Base-by-base conservation (phyloP, 2,113 vertebrate genomes). In the Pungitius pungitius region DNA sequence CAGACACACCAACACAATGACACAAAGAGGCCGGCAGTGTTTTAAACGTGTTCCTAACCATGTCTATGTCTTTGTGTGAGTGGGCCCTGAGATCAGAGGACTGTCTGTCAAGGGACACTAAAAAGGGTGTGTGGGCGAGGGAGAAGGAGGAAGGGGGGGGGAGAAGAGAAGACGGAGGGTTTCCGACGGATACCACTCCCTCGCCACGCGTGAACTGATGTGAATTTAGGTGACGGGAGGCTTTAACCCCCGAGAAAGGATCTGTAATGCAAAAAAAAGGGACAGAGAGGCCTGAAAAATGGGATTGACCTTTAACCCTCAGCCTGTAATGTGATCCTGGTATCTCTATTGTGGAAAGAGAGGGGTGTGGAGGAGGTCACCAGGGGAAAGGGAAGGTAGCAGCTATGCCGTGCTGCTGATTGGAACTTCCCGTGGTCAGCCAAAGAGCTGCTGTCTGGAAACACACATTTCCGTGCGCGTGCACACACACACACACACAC, bases 141-240 rank as follows among this genome's bases (percentile, higher is more conserved):
- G 51, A 42, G 35, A 43, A 8, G 43, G 13, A n/a, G 15, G 69
- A 14, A 13, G 20, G 62, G 17, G 42, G 4, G 4, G 33, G 7
- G 51, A 13, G 20, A 75, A 70, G 81, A 67, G 64, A 63, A 74
- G 84, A 77, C 55, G 52, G 61, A 71, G 75, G 39, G 81, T 84
- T 90, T 90, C 85, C 73, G 80, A 88, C 72, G 67, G 82, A 81
- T 75, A 78, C 75, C 83, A 37, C 81, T 87, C 89, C 85, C 80
- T 87, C 37, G 84, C 87, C 86, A 91, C 85, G 90, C 86, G 86
- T 91, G 89, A 92, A 89, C 86, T 91, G 84, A 88, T 91, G 89
- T 91, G 90, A 88, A 91, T 90, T 84, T 85, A 82, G 88, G 81
- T 88, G 87, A 83, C 89, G 66, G 77, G 83, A 80, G 83, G 66